Evolutionary conservation across 2,888 invertebrate genomes (phyloP), one percentile per base, ranked within the genome.

Genomic region (Biston stratarius): DNA sequence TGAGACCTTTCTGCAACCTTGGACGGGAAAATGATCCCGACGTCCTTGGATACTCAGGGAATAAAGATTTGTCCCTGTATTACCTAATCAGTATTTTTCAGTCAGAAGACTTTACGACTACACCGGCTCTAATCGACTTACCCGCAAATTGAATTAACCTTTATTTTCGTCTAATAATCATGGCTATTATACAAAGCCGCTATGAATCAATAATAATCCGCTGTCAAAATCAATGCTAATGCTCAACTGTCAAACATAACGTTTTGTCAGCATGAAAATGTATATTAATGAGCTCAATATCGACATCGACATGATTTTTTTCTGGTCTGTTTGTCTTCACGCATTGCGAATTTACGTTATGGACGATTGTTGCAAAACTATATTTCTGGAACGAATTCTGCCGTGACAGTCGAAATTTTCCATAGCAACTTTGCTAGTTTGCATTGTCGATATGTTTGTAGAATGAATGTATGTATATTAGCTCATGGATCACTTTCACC

Each of bases 1-100:
- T 76, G 82, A 82, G 86, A 79, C 86, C 86, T 86, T 84, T 77
- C 60, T 74, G 67, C 76, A 83, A 82, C 85, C 84, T 87, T 86
- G 84, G 76, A 77, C 77, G 76, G 76, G 72, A 82, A 24, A 83
- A 85, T 79, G 78, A 77, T 76, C 72, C 51, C 59, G 38, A 74
- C 76, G 84, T 83, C 85, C 89, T 87, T 86, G 81, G 72, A 76
- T 65, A 65, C 61, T 61, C 64, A 38, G 68, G 66, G 66, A 69
- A 67, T 70, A 49, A 65, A 65, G 56, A 68, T 44, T 65, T 63
- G 57, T 57, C 70, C 56, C 60, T 64, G 62, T 57, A 14, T 60
- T 62, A 66, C 40, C 59, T 66, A 65, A 57, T 61, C 52, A 56
- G 62, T 61, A 38, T 55, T 51, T 51, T 57, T 47, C 11, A 60